Evolutionary conservation across 2,888 invertebrate species (phyloP), one percentile per base, ranked within the genome.

Genomic region (Cryptosula pallasiana): DNA sequence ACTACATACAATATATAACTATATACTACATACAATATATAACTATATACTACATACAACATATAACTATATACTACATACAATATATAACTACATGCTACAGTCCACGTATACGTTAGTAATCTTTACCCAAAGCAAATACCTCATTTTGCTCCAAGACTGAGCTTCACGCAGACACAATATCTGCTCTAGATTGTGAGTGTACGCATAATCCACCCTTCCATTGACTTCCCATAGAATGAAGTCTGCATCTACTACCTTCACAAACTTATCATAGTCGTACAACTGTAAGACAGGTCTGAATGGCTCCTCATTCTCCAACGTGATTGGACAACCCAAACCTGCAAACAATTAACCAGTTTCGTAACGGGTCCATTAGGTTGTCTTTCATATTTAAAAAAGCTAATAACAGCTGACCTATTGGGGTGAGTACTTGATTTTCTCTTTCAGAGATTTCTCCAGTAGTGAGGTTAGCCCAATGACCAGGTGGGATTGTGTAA

Each of bases 201-300:
- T 63, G 32, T 32, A 63, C 20, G 32, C 27, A 32, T 63, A 63
- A n/a, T 63, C 63, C 9, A 25, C 27, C 32, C 13, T 16, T 29
- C 63, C 63, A 32, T 63, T 63, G 9, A 63, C 27, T 20, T 63
- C 63, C 63, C 63, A 63, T 16, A 63, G 25, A 13, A 63, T 34
- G 32, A 63, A 63, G n/a, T 63, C 27, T 32, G 63, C 63, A 2
- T 63, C 34, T 27, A 63, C 27, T 9, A 63, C 5, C 27, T 63
- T 63, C 5, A 63, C 32, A 32, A 63, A 63, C 63, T 63, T 63
- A 32, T 63, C 32, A 32, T 63, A 32, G 63, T 63, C 63, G 63
- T 63, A 63, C 25, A 63, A 16, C 27, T 63, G 29, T 25, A 63
- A 13, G n/a, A 63, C 32, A 3, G 63, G 63, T 32, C 27, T 27